Base-by-base conservation (phyloP, 2,888 invertebrate species). In the Pandemis heparana region DNA sequence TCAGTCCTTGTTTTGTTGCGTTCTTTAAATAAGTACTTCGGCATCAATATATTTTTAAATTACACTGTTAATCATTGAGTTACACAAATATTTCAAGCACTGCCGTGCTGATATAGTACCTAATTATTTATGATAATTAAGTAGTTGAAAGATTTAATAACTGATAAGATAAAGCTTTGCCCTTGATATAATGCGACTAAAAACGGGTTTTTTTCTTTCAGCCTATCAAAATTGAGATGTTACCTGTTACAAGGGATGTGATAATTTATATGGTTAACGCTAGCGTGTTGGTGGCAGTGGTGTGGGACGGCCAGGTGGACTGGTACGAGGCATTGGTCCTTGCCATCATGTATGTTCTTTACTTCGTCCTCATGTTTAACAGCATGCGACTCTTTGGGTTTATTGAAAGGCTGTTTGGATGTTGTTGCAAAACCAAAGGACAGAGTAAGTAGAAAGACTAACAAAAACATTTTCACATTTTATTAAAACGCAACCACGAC, bases 191-290 rank as follows among this genome's bases (percentile, higher is more conserved):
- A 51, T 23, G 23, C 12, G 4, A 18, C 23, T 56, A 48, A 48
- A 64, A 48, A 5, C 5, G 5, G 14, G 7, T 14, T 46, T 32
- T 76, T 67, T 48, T 41, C 62, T 87, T 94, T 48, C 87, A 97
- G 97, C 96, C 96, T 0, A 96, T 98, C 43, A 94, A 96, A 79
- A 92, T 98, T 65, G 97, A 98, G 82, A 96, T 96, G 95, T 96
- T 96, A 91, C 97, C 98, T 0, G 95, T 98, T 23, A 96, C 97
- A 0, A 93, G 98, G 75, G 98, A 98, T 82, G 97, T 97, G 61
- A 81, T 96, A 8, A 96, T 98, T 71, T 98, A 98, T 85, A 94
- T 96, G 76, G 84, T 97, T 38, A 96, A 97, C 62, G 96, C 98
- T 0, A 88, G 95, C 9, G 93, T 96, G 1, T 88, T 98, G 39